Conservation (phyloP, 2,113 vertebrate genomes). For the Tamias sibiricus region DNA sequence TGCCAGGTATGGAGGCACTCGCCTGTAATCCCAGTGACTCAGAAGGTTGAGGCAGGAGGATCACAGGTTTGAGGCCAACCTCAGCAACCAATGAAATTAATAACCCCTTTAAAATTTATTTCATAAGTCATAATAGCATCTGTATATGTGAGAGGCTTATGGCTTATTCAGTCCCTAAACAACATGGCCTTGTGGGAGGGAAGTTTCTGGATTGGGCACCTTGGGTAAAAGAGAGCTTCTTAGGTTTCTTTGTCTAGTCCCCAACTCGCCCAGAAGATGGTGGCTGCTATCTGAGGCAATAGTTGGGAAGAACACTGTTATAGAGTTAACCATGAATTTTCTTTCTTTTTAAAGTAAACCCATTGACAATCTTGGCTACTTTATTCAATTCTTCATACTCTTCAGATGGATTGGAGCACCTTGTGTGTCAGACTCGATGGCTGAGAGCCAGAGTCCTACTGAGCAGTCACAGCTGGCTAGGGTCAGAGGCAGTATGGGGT, state of each 20-base stretch:
- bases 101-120: neutral
- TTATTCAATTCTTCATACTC: neutral
- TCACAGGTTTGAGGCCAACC: no score
- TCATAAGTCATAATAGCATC: neutral
- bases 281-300: neutral
- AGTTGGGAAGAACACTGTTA: neutral
- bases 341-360: constrained; percentile 20
- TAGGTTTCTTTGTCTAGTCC: neutral
- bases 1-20: neutral
- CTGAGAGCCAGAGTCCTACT: neutral
- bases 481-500: neutral
- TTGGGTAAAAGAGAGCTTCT: neutral
- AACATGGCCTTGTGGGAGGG: neutral
- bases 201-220: neutral
- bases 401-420: neutral
- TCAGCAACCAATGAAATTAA: neutral
- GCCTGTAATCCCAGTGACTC: no score
- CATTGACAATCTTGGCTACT: neutral
- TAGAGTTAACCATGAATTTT: neutral
- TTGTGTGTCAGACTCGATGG: neutral
- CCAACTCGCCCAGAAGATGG: no score
- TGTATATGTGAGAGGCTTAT: neutral
- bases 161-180: neutral
- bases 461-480: neutral
- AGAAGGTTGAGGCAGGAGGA: no score